Evolutionary conservation across 2,888 invertebrate species (phyloP).

Genomic region (Spisula subtruncata): DNA sequence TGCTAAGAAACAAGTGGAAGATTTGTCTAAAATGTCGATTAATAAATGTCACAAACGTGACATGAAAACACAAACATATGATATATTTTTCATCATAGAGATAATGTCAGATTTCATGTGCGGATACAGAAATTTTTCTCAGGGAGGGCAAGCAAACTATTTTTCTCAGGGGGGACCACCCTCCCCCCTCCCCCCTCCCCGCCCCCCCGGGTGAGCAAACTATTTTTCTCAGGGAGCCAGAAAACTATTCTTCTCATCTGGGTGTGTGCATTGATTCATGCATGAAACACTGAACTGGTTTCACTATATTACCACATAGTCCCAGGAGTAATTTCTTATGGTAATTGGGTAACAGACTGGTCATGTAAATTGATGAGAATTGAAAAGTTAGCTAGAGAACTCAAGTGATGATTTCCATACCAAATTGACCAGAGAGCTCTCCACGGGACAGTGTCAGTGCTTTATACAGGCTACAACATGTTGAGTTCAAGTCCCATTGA

Average conservation of each 20-base stretch:
- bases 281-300: too few relatives aligned
- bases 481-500: too few relatives aligned
- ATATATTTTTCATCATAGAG: background rate
- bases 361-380: background rate
- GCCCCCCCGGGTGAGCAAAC: too few relatives aligned
- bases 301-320: background rate
- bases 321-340: background rate
- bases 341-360: background rate
- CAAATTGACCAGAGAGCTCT: too few relatives aligned
- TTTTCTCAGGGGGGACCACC: too few relatives aligned
- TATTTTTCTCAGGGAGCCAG: background rate
- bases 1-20: background rate
- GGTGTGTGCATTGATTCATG: too few relatives aligned
- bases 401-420: too few relatives aligned
- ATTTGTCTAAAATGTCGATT: background rate
- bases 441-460: too few relatives aligned
- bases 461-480: too few relatives aligned
- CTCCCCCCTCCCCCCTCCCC: too few relatives aligned
- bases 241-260: too few relatives aligned
- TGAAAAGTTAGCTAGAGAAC: background rate
- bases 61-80: background rate
- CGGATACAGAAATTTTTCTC: background rate
- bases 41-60: slow-evolving; percentile 5
- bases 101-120: background rate
- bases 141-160: background rate